These are phyloP conservation scores for Mugil cephalus DNA, from an alignment of 2,113 vertebrate species.

Conservation along the genomic window DNA sequence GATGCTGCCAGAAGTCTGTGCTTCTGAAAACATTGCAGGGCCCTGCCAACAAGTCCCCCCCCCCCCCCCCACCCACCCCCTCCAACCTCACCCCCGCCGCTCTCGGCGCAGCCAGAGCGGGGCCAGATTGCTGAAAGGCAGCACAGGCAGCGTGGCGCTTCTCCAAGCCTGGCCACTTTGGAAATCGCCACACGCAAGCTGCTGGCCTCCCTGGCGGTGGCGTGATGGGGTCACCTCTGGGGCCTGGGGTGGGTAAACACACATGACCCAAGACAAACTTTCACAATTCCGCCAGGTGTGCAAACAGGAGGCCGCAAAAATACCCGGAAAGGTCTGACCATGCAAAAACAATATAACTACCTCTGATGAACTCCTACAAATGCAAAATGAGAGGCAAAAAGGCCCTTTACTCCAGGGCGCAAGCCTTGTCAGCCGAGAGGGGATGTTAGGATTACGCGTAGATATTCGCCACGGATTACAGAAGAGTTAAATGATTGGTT, in stretches of 20 bases:
- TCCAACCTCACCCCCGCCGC: conserved; percentile 3
- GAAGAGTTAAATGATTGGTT: conserved; percentile 41
- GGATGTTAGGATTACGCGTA: conserved; percentile 15
- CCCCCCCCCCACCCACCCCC: conserved; percentile 15
- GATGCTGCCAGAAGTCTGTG: conserved; percentile 80
- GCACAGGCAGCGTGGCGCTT: conserved; percentile 67
- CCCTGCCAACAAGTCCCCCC: conserved; percentile 72
- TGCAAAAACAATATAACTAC: conserved; percentile 76
- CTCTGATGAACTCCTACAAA: conserved; percentile 67
- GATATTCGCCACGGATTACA: conserved; percentile 43
- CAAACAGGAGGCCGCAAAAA: conserved; percentile 79
- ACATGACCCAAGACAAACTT: conserved; percentile 84
- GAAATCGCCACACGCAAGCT: conserved; percentile 77
- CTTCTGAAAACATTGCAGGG: conserved; percentile 82
- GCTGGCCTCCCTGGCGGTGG: conserved; percentile 71
- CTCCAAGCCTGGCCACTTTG: conserved; percentile 79
- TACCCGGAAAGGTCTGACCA: conserved; percentile 77
- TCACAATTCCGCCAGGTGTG: conserved; percentile 82
- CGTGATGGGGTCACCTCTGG: conserved; percentile 81
- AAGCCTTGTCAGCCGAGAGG: conserved; percentile 19
- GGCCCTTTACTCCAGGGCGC: conserved; percentile 10
- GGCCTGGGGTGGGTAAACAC: conserved; percentile 80
- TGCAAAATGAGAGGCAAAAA: conserved; percentile 39
- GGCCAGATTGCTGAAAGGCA: conserved; percentile 80
- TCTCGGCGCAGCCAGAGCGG: conserved; percentile 65